Conservation (phyloP, 2,113 vertebrate genomes). For the Aleadryas rufinucha region DNA sequence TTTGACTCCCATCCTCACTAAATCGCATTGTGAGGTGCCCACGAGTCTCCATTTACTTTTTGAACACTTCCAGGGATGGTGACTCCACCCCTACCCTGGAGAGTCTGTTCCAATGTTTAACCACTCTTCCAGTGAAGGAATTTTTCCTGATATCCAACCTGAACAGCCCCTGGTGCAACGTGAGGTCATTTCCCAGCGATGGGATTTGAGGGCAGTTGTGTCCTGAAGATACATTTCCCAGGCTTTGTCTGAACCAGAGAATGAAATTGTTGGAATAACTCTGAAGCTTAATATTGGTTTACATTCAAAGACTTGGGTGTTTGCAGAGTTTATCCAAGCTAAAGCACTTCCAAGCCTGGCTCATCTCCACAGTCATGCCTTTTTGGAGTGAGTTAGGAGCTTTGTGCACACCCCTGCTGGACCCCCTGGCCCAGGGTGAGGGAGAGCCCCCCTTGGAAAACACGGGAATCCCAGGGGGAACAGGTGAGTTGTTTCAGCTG, state of each 20-base stretch:
- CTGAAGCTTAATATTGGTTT: background rate
- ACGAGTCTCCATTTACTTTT: background rate
- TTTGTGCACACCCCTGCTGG: background rate
- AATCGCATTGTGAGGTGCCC: background rate
- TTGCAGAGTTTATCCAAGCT: background rate
- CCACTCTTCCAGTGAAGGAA: background rate
- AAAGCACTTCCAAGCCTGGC: background rate
- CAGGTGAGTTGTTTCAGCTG: fast-evolving
- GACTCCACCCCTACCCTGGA: background rate
- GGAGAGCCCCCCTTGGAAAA: background rate
- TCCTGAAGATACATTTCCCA: background rate
- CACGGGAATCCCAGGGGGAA: fast-evolving
- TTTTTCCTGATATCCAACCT: background rate
- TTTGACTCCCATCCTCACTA: background rate
- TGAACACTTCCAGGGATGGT: background rate
- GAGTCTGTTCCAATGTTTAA: background rate
- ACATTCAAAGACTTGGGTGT: background rate
- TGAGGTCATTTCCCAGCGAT: background rate
- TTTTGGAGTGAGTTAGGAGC: background rate
- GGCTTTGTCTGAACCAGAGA: background rate
- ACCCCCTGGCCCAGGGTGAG: background rate
- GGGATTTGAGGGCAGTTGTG: background rate
- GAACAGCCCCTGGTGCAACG: background rate
- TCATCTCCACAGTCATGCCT: fast-evolving
- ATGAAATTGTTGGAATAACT: background rate